These are phyloP conservation scores for Ceratosolen fusciceps DNA, from an alignment of 1,140 invertebrate species.

Conservation along the genomic window DNA sequence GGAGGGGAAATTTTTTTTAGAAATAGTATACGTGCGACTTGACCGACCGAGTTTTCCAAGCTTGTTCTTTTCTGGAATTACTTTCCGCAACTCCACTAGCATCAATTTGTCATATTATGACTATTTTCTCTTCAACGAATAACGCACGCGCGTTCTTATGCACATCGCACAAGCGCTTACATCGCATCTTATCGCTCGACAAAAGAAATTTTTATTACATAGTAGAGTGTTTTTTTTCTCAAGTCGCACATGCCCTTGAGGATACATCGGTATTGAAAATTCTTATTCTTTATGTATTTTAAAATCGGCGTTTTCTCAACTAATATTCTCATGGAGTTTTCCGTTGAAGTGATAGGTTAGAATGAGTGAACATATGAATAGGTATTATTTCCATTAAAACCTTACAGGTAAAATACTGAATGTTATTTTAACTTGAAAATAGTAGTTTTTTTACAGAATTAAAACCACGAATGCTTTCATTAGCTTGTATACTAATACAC, in stretches of 20 bases:
- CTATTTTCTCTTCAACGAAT: too few relatives aligned
- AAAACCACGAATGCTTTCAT: neutral
- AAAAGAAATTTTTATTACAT: too few relatives aligned
- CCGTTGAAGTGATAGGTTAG: constrained; percentile 1
- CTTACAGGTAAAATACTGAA: neutral
- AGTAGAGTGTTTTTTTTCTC: neutral
- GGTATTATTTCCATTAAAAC: neutral
- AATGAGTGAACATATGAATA: constrained; percentile 1
- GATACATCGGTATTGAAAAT: neutral
- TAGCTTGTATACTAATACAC: neutral
- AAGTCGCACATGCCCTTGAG: neutral
- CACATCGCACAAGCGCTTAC: too few relatives aligned
- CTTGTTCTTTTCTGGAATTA: neutral
- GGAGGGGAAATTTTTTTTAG: too few relatives aligned
- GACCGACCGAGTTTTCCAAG: neutral
- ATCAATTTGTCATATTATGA: neutral
- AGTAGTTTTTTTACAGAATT: neutral
- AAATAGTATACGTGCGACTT: neutral
- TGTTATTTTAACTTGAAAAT: neutral
- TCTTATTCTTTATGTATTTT: neutral
- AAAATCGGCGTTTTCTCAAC: neutral
- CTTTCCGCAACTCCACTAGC: constrained; percentile 1
- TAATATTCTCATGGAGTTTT: neutral
- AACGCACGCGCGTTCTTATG: too few relatives aligned
- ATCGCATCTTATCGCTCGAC: too few relatives aligned